These are phyloP conservation scores for Acanthurus leucopareius DNA, from an alignment of 2,797 vertebrate species.

Conservation along the genomic window DNA sequence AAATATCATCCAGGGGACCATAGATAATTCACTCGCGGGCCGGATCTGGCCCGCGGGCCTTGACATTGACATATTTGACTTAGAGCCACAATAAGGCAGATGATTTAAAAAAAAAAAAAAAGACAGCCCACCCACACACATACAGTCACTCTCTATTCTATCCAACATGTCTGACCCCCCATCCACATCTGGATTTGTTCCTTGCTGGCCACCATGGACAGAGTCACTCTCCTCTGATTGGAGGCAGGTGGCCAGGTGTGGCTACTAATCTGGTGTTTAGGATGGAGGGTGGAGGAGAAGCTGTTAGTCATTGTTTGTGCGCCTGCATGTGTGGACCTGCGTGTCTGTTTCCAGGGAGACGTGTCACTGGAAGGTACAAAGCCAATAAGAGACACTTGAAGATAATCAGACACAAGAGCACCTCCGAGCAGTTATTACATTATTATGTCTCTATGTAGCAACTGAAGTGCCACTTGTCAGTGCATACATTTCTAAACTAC, in stretches of 20 bases:
- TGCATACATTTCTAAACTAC: conserved; percentile 37
- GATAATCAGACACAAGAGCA: conserved; percentile 53
- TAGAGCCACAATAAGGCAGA: conserved; percentile 8
- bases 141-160: conserved; percentile 28
- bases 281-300: conserved; percentile 70
- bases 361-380: conserved; percentile 50
- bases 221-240: conserved; percentile 70
- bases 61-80: too few species aligned
- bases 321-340: conserved; percentile 34
- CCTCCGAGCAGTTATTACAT: conserved; percentile 47
- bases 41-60: too few species aligned
- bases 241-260: conserved; percentile 82
- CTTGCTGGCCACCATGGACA: conserved; percentile 64
- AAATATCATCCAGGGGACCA: too few species aligned
- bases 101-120: conserved; percentile 9
- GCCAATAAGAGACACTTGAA: conserved; percentile 69
- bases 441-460: conserved; percentile 52
- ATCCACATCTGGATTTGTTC: conserved; percentile 50
- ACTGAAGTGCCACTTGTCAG: conserved; percentile 49
- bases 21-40: too few species aligned
- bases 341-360: conserved; percentile 49
- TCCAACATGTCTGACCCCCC: conserved; percentile 59
- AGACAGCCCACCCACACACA: conserved; percentile 29
- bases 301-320: conserved; percentile 48
- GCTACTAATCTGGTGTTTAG: conserved; percentile 76